phyloP scores from a whole-genome alignment of 1,140 invertebrate species.

The Xylocopa sonorina region DNA sequence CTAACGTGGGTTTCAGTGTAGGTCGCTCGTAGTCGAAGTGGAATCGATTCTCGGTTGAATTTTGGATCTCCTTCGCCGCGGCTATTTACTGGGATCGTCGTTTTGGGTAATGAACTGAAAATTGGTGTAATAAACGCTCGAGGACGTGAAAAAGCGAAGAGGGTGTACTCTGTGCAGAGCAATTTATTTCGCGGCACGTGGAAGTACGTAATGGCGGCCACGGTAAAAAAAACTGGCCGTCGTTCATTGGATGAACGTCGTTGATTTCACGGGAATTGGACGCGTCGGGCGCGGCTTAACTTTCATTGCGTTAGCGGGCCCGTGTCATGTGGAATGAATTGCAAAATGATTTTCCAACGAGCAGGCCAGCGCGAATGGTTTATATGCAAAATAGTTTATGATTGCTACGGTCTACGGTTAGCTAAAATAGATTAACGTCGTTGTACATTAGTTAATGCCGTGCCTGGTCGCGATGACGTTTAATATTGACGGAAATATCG shows the following conservation, averaged over 20 bases:
- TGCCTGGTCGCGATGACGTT: conserved; percentile 58
- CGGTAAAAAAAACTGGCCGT: background rate
- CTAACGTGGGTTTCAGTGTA: too few relatives aligned
- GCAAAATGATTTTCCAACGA: conserved; percentile 64
- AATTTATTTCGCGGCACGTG: too few relatives aligned
- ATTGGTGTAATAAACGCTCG: too few relatives aligned
- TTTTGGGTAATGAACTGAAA: too few relatives aligned
- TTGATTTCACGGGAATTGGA: conserved; percentile 37
- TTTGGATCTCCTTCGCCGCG: too few relatives aligned
- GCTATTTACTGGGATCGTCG: too few relatives aligned
- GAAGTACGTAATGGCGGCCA: background rate
- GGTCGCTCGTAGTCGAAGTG: too few relatives aligned
- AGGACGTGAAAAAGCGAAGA: too few relatives aligned
- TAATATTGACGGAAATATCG: conserved; percentile 69
- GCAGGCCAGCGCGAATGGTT: conserved; percentile 54
- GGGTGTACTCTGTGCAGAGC: too few relatives aligned
- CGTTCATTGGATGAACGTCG: conserved; percentile 36
- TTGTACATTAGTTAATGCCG: conserved; percentile 70
- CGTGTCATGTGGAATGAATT: conserved; percentile 63
- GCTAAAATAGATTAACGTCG: conserved; percentile 73
- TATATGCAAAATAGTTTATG: conserved; percentile 73
- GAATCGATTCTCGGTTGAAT: too few relatives aligned
- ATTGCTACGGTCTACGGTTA: conserved; percentile 68
- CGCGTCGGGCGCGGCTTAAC: conserved; percentile 39
- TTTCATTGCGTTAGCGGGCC: conserved; percentile 44